A percentile compares a stretch with the other conserved stretches of the same genome.
Evolutionary conservation across 2,888 invertebrate genomes (phyloP).

Genomic region (Tetheella fluctuosa): DNA sequence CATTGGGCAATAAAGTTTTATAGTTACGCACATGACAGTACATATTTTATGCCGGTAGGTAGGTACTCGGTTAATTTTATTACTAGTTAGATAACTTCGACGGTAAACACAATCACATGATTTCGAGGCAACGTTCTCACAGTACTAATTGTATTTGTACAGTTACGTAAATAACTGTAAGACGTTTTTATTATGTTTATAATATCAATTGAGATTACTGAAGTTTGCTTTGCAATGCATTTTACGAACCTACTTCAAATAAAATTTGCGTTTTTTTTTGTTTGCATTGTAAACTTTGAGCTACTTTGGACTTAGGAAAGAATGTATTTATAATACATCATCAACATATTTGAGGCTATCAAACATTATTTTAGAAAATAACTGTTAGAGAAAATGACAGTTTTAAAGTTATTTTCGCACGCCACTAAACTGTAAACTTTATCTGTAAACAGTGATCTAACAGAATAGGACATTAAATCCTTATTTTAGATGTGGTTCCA

Average conservation of each 20-base stretch:
- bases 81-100: constrained; percentile 15
- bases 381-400: no score
- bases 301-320: no score
- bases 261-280: no score
- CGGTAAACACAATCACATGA: constrained; percentile 36
- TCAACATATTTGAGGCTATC: no score
- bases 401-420: constrained; percentile 16
- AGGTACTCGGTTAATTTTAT: constrained; percentile 21
- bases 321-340: no score
- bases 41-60: not conserved
- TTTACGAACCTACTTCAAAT: no score
- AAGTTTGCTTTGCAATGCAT: constrained; percentile 7
- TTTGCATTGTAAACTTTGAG: no score
- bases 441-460: not conserved
- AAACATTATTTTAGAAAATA: no score
- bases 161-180: not conserved
- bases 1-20: constrained; percentile 23
- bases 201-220: constrained; percentile 14
- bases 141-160: constrained; percentile 19
- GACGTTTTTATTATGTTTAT: not conserved
- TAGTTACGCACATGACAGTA: not conserved
- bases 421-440: constrained; percentile 27
- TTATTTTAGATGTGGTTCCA: constrained; percentile 23
- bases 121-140: constrained; percentile 14
- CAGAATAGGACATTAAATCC: constrained; percentile 21